These are phyloP conservation scores for Calosoma granatense DNA, from an alignment of 1,140 invertebrate species.

Conservation along the genomic window DNA sequence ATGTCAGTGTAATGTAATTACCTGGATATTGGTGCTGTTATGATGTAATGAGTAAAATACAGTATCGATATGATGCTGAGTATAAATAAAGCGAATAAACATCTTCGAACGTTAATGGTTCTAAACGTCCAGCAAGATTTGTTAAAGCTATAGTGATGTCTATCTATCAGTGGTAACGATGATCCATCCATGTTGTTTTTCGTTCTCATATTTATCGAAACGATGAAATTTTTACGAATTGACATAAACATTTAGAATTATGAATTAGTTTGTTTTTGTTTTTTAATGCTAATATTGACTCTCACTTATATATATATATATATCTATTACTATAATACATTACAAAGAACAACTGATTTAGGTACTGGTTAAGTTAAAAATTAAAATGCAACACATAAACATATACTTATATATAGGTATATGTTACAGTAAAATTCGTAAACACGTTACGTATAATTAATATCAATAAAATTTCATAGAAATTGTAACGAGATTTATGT, in stretches of 20 bases:
- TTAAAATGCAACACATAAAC: background rate
- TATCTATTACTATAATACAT: too few relatives aligned
- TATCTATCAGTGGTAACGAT: background rate
- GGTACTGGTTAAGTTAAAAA: background rate
- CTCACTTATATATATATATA: background rate
- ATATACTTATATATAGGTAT: background rate
- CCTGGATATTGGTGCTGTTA: conserved; percentile 4
- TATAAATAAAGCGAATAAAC: conserved; percentile 5
- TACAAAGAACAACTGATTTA: background rate
- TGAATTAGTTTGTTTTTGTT: background rate
- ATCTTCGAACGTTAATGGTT: conserved; percentile 4
- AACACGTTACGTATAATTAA: background rate
- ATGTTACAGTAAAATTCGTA: background rate
- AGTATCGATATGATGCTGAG: conserved; percentile 8
- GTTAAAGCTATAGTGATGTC: background rate
- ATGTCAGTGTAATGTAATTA: too few relatives aligned
- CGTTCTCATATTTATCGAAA: background rate
- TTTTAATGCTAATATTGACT: background rate
- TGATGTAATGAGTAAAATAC: conserved; percentile 6
- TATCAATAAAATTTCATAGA: background rate
- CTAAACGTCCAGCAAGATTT: background rate
- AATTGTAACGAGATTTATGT: background rate
- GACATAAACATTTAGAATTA: background rate
- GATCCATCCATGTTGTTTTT: background rate
- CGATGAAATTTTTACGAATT: too few relatives aligned